Evolutionary conservation across 2,797 vertebrate genomes (phyloP).

Genomic region (Atherinosoma microstoma): DNA sequence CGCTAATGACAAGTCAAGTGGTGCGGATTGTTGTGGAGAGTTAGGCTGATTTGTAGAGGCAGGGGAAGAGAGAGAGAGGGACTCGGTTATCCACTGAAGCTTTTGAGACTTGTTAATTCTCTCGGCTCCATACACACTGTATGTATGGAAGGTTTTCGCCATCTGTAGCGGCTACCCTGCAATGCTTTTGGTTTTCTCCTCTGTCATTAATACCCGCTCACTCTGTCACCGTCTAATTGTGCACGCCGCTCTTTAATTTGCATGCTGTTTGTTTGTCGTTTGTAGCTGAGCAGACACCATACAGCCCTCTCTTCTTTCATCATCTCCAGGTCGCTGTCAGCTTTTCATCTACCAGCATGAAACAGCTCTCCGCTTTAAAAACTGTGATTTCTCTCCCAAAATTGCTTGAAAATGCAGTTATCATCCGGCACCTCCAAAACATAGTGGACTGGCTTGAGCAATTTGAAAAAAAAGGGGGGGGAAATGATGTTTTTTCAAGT

Average conservation of each 20-base stretch:
- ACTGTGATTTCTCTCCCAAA: not conserved
- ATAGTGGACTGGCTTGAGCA: not conserved
- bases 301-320: slow-evolving; percentile 14
- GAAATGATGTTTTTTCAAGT: slow-evolving; percentile 11
- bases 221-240: slow-evolving; percentile 36
- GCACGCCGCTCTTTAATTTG: slow-evolving; percentile 34
- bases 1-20: slow-evolving; percentile 56
- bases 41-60: slow-evolving; percentile 43
- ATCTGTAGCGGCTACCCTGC: slow-evolving; percentile 14
- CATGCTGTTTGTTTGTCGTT: slow-evolving; percentile 34
- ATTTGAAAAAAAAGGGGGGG: not conserved
- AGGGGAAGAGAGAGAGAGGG: slow-evolving; percentile 7
- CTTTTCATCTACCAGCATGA: not conserved
- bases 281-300: slow-evolving; percentile 2
- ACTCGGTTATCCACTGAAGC: slow-evolving; percentile 3
- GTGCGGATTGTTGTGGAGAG: slow-evolving; percentile 28
- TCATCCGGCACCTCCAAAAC: not conserved
- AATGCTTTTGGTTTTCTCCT: slow-evolving; percentile 35
- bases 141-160: not conserved
- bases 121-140: not conserved
- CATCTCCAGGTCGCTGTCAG: slow-evolving; percentile 3
- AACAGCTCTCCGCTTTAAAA: not conserved
- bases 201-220: slow-evolving; percentile 27
- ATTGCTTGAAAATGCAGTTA: not conserved
- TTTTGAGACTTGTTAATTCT: not conserved